Conservation (phyloP, 2,113 vertebrate genomes). For the Silurus meridionalis region DNA sequence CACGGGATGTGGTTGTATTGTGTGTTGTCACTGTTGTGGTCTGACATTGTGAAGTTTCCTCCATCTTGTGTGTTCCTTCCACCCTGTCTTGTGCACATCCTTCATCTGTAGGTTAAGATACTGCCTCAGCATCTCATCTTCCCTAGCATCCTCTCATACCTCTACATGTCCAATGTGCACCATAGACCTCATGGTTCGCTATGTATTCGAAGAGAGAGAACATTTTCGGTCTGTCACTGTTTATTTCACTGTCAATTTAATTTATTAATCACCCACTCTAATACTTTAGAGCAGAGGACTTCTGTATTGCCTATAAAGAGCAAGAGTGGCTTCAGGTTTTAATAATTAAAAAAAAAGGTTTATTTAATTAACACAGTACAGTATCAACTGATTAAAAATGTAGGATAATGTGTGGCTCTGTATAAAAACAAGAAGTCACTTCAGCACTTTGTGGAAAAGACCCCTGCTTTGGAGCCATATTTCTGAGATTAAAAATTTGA, state of each 20-base stretch:
- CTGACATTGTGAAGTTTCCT: constrained; percentile 16
- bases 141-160: constrained; percentile 13
- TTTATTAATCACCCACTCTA: not conserved
- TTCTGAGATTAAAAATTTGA: not conserved
- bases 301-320: not conserved
- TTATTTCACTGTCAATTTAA: not conserved
- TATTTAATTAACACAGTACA: not conserved
- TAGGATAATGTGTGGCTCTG: not conserved
- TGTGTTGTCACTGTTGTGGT: not conserved
- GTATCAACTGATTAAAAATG: not conserved
- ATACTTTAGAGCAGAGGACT: not conserved
- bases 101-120: constrained; percentile 18
- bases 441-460: not conserved
- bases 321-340: not conserved
- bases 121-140: constrained; percentile 19
- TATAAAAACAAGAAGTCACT: not conserved
- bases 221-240: constrained; percentile 6
- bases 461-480: not conserved
- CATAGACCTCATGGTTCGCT: constrained; percentile 10
- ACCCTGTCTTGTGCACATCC: constrained; percentile 39
- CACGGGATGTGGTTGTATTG: not conserved
- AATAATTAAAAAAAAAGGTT: not conserved
- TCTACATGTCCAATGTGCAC: constrained; percentile 37
- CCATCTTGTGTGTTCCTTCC: constrained; percentile 24
- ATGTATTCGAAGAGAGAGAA: constrained; percentile 4